Percentiles rank a stretch among this genome's conserved stretches.
phyloP scores from a whole-genome alignment of 2,888 invertebrate genomes.

The Cordylochernes scorpioides region DNA sequence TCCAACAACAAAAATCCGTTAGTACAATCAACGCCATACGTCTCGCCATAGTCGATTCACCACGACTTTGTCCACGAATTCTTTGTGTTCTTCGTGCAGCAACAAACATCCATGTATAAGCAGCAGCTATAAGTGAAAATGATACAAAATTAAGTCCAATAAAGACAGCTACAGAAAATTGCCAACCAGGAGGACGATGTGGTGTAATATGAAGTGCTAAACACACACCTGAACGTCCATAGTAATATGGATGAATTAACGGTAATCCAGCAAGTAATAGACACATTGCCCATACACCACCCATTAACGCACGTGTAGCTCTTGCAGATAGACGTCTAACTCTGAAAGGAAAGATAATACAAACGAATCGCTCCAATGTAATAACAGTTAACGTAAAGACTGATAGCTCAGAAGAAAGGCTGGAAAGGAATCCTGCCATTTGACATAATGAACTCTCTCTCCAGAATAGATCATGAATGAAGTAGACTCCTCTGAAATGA shows the following conservation, averaged over 20 bases:
- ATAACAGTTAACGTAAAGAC: slow-evolving; percentile 23
- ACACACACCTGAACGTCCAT: slow-evolving; percentile 28
- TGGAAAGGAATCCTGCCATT: slow-evolving; percentile 21
- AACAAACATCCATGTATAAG: slow-evolving; percentile 27
- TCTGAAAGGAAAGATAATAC: slow-evolving; percentile 22
- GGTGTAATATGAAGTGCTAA: slow-evolving; percentile 28
- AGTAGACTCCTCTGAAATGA: slow-evolving; percentile 24
- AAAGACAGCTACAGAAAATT: slow-evolving; percentile 29
- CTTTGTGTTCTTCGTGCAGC: slow-evolving; percentile 24
- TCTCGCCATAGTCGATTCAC: slow-evolving; percentile 25
- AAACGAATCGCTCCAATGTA: slow-evolving; percentile 22
- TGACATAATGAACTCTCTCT: slow-evolving; percentile 19
- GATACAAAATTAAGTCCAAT: slow-evolving; percentile 26
- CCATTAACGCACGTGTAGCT: too few species aligned
- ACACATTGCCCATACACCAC: slow-evolving; percentile 19
- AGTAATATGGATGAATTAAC: slow-evolving; percentile 17
- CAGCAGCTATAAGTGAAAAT: slow-evolving; percentile 25
- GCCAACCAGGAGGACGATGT: slow-evolving; percentile 27
- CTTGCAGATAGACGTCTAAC: too few species aligned
- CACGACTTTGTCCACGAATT: slow-evolving; percentile 20
- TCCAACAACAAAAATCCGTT: slow-evolving; percentile 29
- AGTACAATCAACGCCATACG: slow-evolving; percentile 28
- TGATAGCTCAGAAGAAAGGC: slow-evolving; percentile 22
- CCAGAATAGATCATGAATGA: slow-evolving; percentile 20
- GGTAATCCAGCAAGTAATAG: slow-evolving; percentile 20